A percentile compares a stretch with the other conserved stretches of the same genome.
phyloP scores from a whole-genome alignment of 2,113 vertebrate genomes.

The Atrichornis clamosus region DNA sequence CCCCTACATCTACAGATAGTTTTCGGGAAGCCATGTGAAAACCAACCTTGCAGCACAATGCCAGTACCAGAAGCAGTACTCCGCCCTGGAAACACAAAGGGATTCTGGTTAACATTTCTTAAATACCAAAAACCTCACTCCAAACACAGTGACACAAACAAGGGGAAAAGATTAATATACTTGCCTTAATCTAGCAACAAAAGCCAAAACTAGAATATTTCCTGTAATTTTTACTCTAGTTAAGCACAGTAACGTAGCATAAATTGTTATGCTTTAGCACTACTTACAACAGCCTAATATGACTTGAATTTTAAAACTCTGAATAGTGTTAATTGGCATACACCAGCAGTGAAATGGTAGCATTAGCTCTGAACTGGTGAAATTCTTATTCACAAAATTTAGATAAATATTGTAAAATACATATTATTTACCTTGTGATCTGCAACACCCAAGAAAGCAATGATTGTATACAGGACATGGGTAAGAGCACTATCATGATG shows the following conservation, averaged over 20 bases:
- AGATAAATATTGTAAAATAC: not conserved
- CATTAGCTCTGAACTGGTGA: not conserved
- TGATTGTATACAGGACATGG: slow-evolving; percentile 90
- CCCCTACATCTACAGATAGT: slow-evolving; percentile 90
- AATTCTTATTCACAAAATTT: not conserved
- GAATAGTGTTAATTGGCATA: not conserved
- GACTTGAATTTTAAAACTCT: not conserved
- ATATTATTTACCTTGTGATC: slow-evolving; percentile 89
- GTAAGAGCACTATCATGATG: slow-evolving; percentile 97
- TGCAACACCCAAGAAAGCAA: slow-evolving; percentile 92
- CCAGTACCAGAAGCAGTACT: slow-evolving; percentile 89
- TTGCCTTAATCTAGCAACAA: not conserved
- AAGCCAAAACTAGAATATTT: not conserved
- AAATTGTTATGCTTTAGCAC: not conserved
- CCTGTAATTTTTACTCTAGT: not conserved
- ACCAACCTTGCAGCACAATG: slow-evolving; percentile 91
- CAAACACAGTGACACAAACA: not conserved
- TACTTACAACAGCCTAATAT: not conserved
- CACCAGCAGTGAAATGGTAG: not conserved
- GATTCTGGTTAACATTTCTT: not conserved
- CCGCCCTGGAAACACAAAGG: slow-evolving; percentile 81
- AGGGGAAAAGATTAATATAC: not conserved
- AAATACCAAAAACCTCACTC: not conserved
- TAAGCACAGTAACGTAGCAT: not conserved
- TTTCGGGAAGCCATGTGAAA: slow-evolving; percentile 93